Conservation (phyloP, 2,888 invertebrate species). For the Eupelmus urozonus region DNA sequence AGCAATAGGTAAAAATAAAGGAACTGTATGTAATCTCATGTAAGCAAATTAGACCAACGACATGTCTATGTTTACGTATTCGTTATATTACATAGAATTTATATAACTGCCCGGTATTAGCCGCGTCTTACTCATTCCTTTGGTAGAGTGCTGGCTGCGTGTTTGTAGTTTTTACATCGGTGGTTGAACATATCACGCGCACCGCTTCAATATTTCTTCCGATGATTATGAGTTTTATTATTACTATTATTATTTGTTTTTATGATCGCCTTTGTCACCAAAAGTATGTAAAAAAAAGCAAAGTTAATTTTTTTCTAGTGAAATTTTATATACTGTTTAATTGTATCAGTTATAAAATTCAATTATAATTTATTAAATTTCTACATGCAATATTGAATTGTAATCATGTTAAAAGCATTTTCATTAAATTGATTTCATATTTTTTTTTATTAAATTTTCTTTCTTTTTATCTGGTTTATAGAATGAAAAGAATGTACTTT, state of each 20-base stretch:
- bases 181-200: constrained; percentile 57
- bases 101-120: constrained; percentile 53
- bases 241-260: constrained; percentile 33
- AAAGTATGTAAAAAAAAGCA: constrained; percentile 21
- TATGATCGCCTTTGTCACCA: constrained; percentile 9
- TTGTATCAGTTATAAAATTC: too few species aligned
- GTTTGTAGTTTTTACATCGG: constrained; percentile 56
- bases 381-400: not conserved
- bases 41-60: constrained; percentile 17
- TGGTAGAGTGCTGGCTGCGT: constrained; percentile 31
- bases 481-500: constrained; percentile 7
- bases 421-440: not conserved
- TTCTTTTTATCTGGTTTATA: constrained; percentile 1
- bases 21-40: constrained; percentile 41
- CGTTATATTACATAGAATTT: constrained; percentile 40
- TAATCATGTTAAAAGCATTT: not conserved
- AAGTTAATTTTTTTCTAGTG: constrained; percentile 17
- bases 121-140: constrained; percentile 52
- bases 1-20: constrained; percentile 38
- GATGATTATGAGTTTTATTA: constrained; percentile 32
- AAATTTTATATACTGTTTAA: too few species aligned
- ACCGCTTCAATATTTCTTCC: constrained; percentile 52
- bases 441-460: not conserved
- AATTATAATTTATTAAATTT: too few species aligned
- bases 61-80: constrained; percentile 21